Base-by-base conservation (phyloP, 2,113 vertebrate genomes). In the Laticauda colubrina region DNA sequence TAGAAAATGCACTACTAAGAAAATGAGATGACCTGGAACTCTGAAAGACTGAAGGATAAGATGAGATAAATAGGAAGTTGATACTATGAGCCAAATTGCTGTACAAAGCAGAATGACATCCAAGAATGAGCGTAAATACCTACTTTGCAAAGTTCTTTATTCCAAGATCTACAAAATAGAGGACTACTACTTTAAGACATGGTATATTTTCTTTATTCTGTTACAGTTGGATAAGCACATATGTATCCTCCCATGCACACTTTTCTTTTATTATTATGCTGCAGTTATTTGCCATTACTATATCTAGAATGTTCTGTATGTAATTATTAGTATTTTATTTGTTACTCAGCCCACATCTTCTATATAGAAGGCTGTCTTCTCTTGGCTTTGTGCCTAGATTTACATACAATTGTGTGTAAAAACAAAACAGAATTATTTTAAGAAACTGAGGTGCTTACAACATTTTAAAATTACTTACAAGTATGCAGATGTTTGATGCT, bases 41-140 rank as follows among this genome's bases (percentile, higher is more conserved):
- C 93, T 89, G 93, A 96, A 95, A 92, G 75, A 55, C 88, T 94
- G 64, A 96, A 95, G 90, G 95, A 69, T 89, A 89, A 95, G 95
- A 95, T 96, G 90, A 92, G 94, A 91, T 95, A 95, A 96, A 64
- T 95, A 89, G 94, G 94, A 96, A 94, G 51, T 59, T 85, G 91
- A 95, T 89, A 92, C 39, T 26, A 8, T 91, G 86, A 94, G 53
- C 92, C 95, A 95, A 92, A 88, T 75, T 91, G 89, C 88, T 69
- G 89, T 95, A 89, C 91, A 93, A 20, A 94, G 53, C 85, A 91
- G 91, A 51, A 51, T 88, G 94, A 93, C 95, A 94, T 93, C 92
- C 91, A 90, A 75, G 93, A 93, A 93, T 81, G 64, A 86, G 0
- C 0, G 51, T 51, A 85, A 95, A 10, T 89, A 87, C 92, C 95